phyloP scores from a whole-genome alignment of 2,797 vertebrate species.

The Schizopygopsis malacanthus region DNA sequence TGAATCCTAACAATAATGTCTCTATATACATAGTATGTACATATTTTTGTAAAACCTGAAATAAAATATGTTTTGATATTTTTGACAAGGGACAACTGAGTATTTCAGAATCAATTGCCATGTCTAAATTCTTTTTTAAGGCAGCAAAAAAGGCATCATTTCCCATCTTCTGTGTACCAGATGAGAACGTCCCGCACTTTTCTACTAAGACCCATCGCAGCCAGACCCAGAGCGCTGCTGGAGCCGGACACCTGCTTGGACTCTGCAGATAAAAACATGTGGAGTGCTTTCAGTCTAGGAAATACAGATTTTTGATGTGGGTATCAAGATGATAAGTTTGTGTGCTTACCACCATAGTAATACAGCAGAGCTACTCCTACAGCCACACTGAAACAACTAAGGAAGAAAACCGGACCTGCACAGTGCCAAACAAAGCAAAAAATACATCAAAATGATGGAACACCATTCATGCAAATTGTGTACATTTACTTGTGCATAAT shows the following conservation, averaged over 20 bases:
- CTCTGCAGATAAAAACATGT: slow-evolving; percentile 67
- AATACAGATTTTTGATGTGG: background rate
- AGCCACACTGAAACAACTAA: slow-evolving; percentile 79
- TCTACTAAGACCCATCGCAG: slow-evolving; percentile 76
- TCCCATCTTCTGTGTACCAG: slow-evolving; percentile 77
- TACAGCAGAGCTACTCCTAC: slow-evolving; percentile 78
- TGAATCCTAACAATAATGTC: background rate
- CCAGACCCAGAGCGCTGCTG: slow-evolving; percentile 76
- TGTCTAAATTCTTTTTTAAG: background rate
- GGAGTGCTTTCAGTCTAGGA: background rate
- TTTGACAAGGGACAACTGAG: background rate
- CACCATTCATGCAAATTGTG: background rate
- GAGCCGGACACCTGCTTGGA: slow-evolving; percentile 69
- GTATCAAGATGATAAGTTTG: background rate
- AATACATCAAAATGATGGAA: background rate
- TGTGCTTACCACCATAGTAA: slow-evolving; percentile 77
- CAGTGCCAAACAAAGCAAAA: slow-evolving; percentile 12
- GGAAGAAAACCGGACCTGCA: slow-evolving; percentile 78
- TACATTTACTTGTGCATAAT: background rate
- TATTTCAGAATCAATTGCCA: background rate
- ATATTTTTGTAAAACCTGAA: slow-evolving; percentile 31
- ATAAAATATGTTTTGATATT: background rate
- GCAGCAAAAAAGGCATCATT: background rate
- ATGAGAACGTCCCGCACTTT: slow-evolving; percentile 80
- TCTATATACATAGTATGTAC: slow-evolving; percentile 44